phyloP scores from a whole-genome alignment of 2,888 invertebrate species.

The Phyllotreta striolata region DNA sequence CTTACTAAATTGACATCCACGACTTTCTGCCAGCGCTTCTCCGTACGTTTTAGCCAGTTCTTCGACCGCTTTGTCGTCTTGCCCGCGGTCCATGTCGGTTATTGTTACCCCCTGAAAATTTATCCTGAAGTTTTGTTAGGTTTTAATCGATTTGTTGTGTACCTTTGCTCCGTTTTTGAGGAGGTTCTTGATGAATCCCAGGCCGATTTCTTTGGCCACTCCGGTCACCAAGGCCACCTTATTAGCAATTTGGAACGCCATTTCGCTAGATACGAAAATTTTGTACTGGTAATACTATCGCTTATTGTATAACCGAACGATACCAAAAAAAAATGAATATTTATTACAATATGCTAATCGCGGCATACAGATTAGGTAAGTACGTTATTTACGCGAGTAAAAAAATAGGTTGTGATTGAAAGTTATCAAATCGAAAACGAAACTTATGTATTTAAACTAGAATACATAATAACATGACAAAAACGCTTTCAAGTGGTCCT shows the following conservation, averaged over 20 bases:
- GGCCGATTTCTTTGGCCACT: constrained; percentile 31
- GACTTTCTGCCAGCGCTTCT: constrained; percentile 40
- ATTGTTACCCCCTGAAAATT: constrained; percentile 41
- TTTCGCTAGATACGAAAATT: no score
- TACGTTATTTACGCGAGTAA: no score
- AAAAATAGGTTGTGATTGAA: no score
- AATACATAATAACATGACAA: no score
- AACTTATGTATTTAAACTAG: no score
- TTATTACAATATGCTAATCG: no score
- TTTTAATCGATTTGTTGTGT: not conserved
- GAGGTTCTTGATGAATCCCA: constrained; percentile 9
- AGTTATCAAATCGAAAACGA: no score
- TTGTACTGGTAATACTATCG: no score
- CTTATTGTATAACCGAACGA: no score
- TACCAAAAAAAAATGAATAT: no score
- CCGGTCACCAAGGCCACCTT: constrained; percentile 30
- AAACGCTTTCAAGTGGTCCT: not conserved
- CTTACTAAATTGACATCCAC: constrained; percentile 45
- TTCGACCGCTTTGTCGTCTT: constrained; percentile 33
- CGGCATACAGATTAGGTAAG: no score
- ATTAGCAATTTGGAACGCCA: constrained; percentile 20
- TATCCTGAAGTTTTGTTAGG: not conserved
- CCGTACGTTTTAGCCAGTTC: constrained; percentile 39
- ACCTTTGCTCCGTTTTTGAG: constrained; percentile 27
- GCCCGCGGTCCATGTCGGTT: constrained; percentile 36